phyloP scores from a whole-genome alignment of 2,113 vertebrate genomes.

The Limanda limanda region DNA sequence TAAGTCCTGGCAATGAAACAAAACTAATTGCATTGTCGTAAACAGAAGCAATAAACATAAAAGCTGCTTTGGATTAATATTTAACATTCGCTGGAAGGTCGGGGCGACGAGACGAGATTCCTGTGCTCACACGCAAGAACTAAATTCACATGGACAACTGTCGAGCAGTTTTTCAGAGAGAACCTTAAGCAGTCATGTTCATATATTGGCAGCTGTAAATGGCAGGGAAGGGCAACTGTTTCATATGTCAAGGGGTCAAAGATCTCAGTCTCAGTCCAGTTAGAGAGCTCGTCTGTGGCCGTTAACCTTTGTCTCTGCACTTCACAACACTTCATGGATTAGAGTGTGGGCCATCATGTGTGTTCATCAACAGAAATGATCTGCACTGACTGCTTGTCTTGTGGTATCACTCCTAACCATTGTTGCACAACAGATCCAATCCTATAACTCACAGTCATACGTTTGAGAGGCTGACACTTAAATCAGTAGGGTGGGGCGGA shows the following conservation, averaged over 20 bases:
- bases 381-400: constrained; percentile 28
- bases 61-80: too few relatives aligned
- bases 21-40: too few relatives aligned
- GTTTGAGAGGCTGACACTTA: constrained; percentile 61
- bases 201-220: constrained; percentile 17
- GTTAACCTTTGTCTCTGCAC: not conserved
- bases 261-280: not conserved
- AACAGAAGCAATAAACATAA: too few relatives aligned
- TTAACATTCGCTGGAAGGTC: too few relatives aligned
- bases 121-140: not conserved
- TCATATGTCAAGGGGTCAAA: constrained; percentile 16
- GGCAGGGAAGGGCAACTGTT: constrained; percentile 11
- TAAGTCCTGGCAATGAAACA: too few relatives aligned
- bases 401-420: too few relatives aligned
- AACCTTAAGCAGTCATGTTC: not conserved
- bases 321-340: not conserved
- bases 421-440: too few relatives aligned
- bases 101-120: too few relatives aligned
- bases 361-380: constrained; percentile 10
- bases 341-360: not conserved
- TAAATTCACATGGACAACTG: constrained; percentile 6
- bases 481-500: constrained; percentile 74
- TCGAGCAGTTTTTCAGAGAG: not conserved
- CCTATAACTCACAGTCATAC: constrained; percentile 49
- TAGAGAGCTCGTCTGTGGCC: not conserved